Evolutionary conservation across 1,140 invertebrate genomes (phyloP), one percentile per base, ranked within the genome.

Genomic region (Caenorhabditis remanei): DNA sequence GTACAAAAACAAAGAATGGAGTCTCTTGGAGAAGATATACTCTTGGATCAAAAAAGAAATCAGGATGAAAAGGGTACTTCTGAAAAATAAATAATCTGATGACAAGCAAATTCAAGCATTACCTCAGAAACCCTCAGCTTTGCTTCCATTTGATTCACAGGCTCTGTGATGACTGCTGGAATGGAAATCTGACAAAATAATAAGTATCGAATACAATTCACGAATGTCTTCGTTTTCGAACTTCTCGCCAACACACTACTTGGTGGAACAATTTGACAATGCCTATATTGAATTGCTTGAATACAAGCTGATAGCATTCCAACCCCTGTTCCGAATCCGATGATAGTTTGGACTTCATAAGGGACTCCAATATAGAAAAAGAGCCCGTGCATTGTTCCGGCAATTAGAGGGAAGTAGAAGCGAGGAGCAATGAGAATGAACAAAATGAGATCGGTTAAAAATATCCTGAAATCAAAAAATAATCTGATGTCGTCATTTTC

Each of bases 201-300:
- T 11, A 50, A 50, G 53, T 79, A 79, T 50, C 71, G n/a, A 14
- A 32, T 13, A 13, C 16, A n/a, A 79, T 79, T 79, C 8, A 79
- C 5, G 11, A 53, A 21, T 2, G 46, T 50, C 40, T 50, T 79
- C n/a, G 53, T 79, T 50, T n/a, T 50, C 8, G 71, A 50, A 11
- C 24, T 79, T n/a, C 71, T 79, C 19, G 71, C 71, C n/a, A 79
- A n/a, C n/a, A 79, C 11, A 79, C 71, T 79, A 79, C 24, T 50
- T n/a, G 71, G 71, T 13, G 71, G 71, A 14, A 50, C 71, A 13
- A 79, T 50, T 14, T 79, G 32, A 24, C 43, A 21, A n/a, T 79
- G 71, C 53, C 71, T 6, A 24, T 79, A 79, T n/a, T 79, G 71
- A 79, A 79, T 79, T 0, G 71, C 46, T 50, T 79, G 71, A 32